Percentiles rank a stretch among this genome's conserved stretches.
Conservation (phyloP, 2,797 vertebrate species). For the Acanthis flammea region DNA sequence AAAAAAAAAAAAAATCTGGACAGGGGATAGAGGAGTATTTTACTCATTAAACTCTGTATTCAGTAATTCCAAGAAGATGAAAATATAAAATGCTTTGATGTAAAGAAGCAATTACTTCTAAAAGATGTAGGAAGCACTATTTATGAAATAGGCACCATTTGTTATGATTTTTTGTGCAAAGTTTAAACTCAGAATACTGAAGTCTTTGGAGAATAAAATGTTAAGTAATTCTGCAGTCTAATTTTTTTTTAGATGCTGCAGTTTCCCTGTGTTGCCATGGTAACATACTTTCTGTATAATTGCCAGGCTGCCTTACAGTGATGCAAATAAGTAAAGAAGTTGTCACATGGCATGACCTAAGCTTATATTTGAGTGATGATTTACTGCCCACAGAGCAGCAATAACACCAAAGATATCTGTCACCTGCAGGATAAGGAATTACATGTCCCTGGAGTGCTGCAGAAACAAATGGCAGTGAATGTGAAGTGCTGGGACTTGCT, state of each 20-base stretch:
- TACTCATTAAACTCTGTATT: neutral
- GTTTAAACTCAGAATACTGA: conserved; percentile 10
- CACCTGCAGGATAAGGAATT: conserved; percentile 3
- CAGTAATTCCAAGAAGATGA: neutral
- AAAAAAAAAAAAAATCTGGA: neutral
- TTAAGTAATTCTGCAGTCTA: conserved; percentile 57
- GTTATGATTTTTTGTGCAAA: conserved; percentile 17
- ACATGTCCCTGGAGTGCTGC: neutral
- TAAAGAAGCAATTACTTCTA: conserved; percentile 35
- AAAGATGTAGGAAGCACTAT: conserved; percentile 46
- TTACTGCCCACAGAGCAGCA: conserved; percentile 19
- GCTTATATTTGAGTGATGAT: conserved; percentile 4
- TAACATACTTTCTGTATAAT: conserved; percentile 46
- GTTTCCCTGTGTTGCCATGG: conserved; percentile 50
- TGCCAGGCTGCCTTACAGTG: conserved; percentile 35
- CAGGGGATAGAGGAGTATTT: neutral
- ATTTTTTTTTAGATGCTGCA: conserved; percentile 44
- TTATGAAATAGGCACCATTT: conserved; percentile 29
- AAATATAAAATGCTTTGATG: conserved; percentile 12
- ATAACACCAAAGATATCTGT: neutral
- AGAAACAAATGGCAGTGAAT: neutral
- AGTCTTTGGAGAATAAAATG: conserved; percentile 41
- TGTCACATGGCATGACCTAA: conserved; percentile 40
- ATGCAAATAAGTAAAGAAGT: conserved; percentile 53
- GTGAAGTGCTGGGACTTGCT: neutral